phyloP scores from a whole-genome alignment of 2,888 invertebrate species.

The Cephus rjabovi region DNA sequence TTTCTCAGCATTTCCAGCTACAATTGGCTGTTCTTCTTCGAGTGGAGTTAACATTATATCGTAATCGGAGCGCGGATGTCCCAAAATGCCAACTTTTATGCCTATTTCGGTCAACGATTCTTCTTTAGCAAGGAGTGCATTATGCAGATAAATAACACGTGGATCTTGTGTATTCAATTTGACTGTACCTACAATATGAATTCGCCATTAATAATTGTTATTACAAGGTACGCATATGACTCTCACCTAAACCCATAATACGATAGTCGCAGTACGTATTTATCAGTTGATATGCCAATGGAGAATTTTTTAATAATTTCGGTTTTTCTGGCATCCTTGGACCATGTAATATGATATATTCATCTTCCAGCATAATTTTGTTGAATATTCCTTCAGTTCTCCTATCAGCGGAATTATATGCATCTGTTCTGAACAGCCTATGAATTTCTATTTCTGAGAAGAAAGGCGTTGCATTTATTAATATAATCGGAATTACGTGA shows the following conservation, averaged over 20 bases:
- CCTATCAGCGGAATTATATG: conserved; percentile 72
- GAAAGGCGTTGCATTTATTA: neutral
- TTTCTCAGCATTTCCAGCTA: conserved; percentile 9
- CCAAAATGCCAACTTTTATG: conserved; percentile 73
- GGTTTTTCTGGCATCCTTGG: conserved; percentile 68
- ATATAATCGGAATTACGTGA: neutral
- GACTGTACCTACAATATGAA: conserved; percentile 59
- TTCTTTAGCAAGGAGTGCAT: conserved; percentile 71
- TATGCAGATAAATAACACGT: conserved; percentile 69
- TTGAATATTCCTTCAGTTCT: conserved; percentile 37
- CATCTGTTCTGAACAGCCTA: conserved; percentile 72
- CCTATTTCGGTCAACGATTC: conserved; percentile 66
- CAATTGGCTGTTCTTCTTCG: conserved; percentile 69
- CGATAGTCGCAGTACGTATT: conserved; percentile 72
- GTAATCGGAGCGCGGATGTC: conserved; percentile 69
- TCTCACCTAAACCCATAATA: conserved; percentile 68
- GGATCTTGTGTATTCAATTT: conserved; percentile 60
- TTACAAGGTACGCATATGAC: conserved; percentile 4
- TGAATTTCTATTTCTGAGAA: conserved; percentile 72
- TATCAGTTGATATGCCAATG: conserved; percentile 72
- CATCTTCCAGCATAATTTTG: conserved; percentile 67
- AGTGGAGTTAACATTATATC: conserved; percentile 72
- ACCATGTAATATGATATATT: conserved; percentile 71
- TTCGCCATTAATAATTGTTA: neutral
- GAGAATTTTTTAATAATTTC: conserved; percentile 72